phyloP scores from a whole-genome alignment of 2,888 invertebrate species.

The Platycnemis pennipes region DNA sequence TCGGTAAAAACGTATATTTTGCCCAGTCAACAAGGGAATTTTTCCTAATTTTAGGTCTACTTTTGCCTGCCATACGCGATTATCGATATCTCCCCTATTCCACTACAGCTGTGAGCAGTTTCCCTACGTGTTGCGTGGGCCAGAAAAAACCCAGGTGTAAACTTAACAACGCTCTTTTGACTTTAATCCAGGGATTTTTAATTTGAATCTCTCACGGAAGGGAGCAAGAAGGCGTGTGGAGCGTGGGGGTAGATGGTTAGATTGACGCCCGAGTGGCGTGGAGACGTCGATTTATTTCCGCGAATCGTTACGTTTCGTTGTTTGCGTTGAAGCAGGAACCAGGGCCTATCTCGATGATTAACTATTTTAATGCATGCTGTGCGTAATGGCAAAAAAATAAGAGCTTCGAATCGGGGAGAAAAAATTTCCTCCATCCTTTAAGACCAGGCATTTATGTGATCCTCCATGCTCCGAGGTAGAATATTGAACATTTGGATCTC shows the following conservation, averaged over 20 bases:
- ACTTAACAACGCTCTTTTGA: constrained; percentile 60
- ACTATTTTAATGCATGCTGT: not conserved
- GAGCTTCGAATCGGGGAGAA: not conserved
- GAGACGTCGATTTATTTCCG: constrained; percentile 60
- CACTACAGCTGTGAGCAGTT: constrained; percentile 9
- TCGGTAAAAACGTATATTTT: constrained; percentile 48
- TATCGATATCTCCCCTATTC: constrained; percentile 43
- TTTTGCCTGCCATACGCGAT: constrained; percentile 57
- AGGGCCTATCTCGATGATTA: not conserved
- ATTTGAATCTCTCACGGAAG: constrained; percentile 56
- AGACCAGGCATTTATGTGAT: not conserved
- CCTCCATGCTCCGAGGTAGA: not conserved
- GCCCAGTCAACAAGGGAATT: constrained; percentile 64
- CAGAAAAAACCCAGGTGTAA: constrained; percentile 61
- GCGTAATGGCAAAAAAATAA: not conserved
- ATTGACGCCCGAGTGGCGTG: constrained; percentile 40
- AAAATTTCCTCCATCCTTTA: not conserved
- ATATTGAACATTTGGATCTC: not conserved
- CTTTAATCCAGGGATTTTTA: constrained; percentile 63
- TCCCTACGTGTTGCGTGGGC: constrained; percentile 62
- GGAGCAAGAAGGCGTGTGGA: not conserved
- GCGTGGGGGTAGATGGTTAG: not conserved
- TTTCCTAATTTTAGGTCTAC: constrained; percentile 62
- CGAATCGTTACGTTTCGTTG: constrained; percentile 29
- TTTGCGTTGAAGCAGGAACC: constrained; percentile 15